Evolutionary conservation across 30 jellyfish, hydroid and myxozoan genomes (phyloP), one percentile per base, ranked within the genome.

Genomic region (Aurelia sp.): DNA sequence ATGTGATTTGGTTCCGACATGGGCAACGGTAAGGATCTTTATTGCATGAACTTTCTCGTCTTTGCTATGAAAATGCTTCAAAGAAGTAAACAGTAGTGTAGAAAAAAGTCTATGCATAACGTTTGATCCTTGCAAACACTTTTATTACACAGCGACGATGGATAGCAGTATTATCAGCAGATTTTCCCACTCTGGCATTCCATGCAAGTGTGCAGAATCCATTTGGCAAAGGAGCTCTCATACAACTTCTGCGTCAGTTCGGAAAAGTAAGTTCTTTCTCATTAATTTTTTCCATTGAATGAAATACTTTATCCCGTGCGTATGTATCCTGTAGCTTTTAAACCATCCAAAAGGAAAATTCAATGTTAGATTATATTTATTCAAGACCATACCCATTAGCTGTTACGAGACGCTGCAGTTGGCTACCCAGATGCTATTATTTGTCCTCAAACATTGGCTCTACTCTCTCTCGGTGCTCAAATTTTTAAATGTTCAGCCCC

Each of bases 1-100:
- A 81, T 96, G 99, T 81, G 99, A 96, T 69, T 73, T 96, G 66
- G 98, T 96, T 8, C 99, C 99, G 41, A 91, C 99, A 1, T 96
- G 98, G 98, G 96, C 80, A 21, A 88, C 98, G 87, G 99, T 96
- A 75, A 85, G 96, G 13, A 44, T 44, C 55, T 15, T 8, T 44
- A 7, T 8, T 40, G 3, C 0, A 5, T 44, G 0, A 7, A 44
- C 55, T 8, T 44, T 44, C 55, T 44, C 55, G 55, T 0, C 13
- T 44, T 44, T 27, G 33, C 33, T 27, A 27, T 27, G 33, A 27
- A 27, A 1, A 27, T 27, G 33, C 2, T 40, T 40, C 51, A 4
- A 40, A 6, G 3, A 8, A 40, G 51, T 40, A 4, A 4, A 8
- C 10, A 40, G 3, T 0, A 8, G 3, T 40, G 1, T 40, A n/a